Percentiles rank a stretch among this genome's conserved stretches.
These are phyloP conservation scores for Mormyrus hasselquistii DNA, from an alignment of 2,797 vertebrate genomes.

Conservation along the genomic window DNA sequence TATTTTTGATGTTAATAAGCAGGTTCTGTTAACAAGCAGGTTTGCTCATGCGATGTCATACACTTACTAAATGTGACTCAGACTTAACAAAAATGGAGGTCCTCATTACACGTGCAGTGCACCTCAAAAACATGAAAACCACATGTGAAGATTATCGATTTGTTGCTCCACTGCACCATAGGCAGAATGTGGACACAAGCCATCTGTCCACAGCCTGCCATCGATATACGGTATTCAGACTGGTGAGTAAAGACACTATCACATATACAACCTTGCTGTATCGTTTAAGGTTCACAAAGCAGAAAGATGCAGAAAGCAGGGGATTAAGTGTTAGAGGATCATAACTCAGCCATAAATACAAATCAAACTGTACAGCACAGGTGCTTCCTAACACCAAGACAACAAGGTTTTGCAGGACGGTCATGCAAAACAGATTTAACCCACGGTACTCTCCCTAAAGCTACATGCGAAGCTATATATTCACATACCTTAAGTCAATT, in stretches of 20 bases:
- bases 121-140: neutral
- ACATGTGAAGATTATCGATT: neutral
- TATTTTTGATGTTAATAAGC: neutral
- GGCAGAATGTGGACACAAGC: neutral
- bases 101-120: neutral
- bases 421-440: constrained; percentile 1
- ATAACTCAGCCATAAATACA: neutral
- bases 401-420: neutral
- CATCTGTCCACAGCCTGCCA: neutral
- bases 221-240: neutral
- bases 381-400: neutral
- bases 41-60: neutral
- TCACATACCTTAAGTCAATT: neutral
- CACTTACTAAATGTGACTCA: neutral
- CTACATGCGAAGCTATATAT: neutral
- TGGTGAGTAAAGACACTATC: neutral
- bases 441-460: neutral
- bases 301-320: neutral
- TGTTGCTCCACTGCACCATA: neutral
- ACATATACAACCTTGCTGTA: neutral
- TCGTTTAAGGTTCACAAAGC: neutral
- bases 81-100: neutral
- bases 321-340: neutral
- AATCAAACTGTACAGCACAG: neutral
- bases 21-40: neutral